A percentile compares a stretch with the other conserved stretches of the same genome.
phyloP scores from a whole-genome alignment of 2,113 vertebrate genomes.

The Anolis carolinensis region DNA sequence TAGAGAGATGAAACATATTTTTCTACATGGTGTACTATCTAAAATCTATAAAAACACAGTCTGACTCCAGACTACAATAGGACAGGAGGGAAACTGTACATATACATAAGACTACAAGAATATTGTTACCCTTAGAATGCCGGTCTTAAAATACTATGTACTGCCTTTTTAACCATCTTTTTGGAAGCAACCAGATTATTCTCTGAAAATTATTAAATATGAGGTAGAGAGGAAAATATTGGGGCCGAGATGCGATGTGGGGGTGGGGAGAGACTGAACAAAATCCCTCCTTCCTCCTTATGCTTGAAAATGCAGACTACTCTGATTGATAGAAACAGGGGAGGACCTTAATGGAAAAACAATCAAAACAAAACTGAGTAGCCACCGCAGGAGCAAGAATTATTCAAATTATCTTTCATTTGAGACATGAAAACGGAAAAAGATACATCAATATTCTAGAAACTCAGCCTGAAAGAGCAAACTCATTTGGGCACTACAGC shows the following conservation, averaged over 20 bases:
- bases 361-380: slow-evolving; percentile 38
- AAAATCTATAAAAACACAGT: background rate
- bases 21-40: background rate
- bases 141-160: background rate
- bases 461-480: slow-evolving; percentile 61
- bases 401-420: slow-evolving; percentile 43
- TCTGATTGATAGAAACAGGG: background rate
- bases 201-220: background rate
- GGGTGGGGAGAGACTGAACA: background rate
- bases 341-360: slow-evolving; percentile 19
- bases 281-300: background rate
- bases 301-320: background rate
- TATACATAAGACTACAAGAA: background rate
- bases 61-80: background rate
- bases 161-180: background rate
- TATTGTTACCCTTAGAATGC: background rate
- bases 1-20: background rate
- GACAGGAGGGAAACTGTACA: background rate
- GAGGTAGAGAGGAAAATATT: too few species aligned
- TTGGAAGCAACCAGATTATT: background rate
- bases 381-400: slow-evolving; percentile 10
- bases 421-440: slow-evolving; percentile 48
- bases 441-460: slow-evolving; percentile 49
- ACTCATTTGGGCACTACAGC: slow-evolving; percentile 76
- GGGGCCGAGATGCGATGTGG: background rate